Evolutionary conservation across 2,113 vertebrate genomes (phyloP).

Genomic region (Potamarius usumacintae): DNA sequence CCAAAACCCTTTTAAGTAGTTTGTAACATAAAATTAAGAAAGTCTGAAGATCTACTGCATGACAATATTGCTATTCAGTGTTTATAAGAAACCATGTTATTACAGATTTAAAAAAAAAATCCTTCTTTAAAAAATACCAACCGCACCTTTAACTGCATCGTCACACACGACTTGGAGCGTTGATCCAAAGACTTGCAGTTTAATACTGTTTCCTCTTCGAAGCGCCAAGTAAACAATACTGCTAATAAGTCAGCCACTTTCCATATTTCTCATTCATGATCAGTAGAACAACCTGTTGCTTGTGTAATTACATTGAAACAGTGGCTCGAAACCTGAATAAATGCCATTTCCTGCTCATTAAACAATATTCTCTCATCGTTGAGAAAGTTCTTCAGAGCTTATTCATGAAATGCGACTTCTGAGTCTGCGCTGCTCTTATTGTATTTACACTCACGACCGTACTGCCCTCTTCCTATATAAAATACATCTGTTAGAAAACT

Average conservation of each 20-base stretch:
- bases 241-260: not conserved
- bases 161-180: not conserved
- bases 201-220: not conserved
- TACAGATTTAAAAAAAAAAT: not conserved
- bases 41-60: not conserved
- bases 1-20: not conserved
- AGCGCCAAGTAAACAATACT: not conserved
- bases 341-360: not conserved
- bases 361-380: not conserved
- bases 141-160: conserved; percentile 26
- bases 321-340: not conserved
- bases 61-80: not conserved
- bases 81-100: not conserved
- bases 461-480: not conserved
- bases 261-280: not conserved
- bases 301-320: not conserved
- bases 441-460: not conserved
- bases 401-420: not conserved
- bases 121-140: not conserved
- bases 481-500: conserved; percentile 17
- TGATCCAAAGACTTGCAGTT: not conserved
- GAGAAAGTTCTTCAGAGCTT: not conserved
- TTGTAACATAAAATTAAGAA: not conserved
- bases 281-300: not conserved
- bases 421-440: not conserved